phyloP scores from a whole-genome alignment of 2,797 vertebrate species.

The Chaetodon trifasciatus region DNA sequence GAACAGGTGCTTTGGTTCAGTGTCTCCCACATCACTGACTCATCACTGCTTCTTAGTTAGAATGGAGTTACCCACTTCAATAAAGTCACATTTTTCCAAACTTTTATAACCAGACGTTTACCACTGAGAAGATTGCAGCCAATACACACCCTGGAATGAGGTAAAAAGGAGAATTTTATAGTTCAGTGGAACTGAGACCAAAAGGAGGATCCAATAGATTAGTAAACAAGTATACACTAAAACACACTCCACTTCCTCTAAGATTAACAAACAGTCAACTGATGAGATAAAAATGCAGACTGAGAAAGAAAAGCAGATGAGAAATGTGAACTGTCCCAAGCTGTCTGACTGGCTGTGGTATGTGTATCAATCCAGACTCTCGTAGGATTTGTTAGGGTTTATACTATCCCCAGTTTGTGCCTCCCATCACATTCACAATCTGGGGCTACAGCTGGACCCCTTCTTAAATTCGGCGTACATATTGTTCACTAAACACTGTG shows the following conservation, averaged over 20 bases:
- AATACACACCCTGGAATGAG: background rate
- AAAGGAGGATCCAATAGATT: background rate
- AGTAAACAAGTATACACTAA: background rate
- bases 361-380: background rate
- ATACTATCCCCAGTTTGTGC: background rate
- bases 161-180: background rate
- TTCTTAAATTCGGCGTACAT: background rate
- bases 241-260: background rate
- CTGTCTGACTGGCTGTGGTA: slow-evolving; percentile 11
- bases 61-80: background rate
- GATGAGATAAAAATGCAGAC: background rate
- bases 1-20: slow-evolving; percentile 30
- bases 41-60: background rate
- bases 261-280: background rate
- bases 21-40: background rate
- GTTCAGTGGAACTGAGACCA: background rate
- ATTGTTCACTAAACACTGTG: background rate
- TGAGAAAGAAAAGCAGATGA: too few species aligned
- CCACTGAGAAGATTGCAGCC: background rate
- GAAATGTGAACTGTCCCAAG: background rate
- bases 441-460: fast-evolving
- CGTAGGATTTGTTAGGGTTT: background rate
- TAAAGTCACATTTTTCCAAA: background rate
- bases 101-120: background rate
- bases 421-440: background rate